These are phyloP conservation scores for Oceanodroma tethys DNA, from an alignment of 2,113 vertebrate genomes.

Conservation along the genomic window DNA sequence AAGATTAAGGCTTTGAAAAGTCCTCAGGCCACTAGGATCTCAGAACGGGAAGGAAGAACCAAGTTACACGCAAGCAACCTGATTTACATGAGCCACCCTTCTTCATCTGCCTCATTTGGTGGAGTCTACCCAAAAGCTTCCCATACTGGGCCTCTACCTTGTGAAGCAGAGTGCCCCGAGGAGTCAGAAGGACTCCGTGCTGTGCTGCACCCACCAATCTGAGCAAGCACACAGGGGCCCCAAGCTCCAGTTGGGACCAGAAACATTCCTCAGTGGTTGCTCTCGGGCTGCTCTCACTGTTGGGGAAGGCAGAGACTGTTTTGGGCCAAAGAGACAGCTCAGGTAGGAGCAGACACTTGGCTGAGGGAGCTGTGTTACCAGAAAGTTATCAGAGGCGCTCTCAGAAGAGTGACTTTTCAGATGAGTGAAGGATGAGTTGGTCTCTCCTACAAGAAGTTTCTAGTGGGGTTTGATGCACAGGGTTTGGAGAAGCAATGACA, in stretches of 20 bases:
- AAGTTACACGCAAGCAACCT: background rate
- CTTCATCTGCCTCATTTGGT: background rate
- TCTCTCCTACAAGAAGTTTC: background rate
- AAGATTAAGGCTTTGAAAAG: background rate
- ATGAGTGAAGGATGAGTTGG: background rate
- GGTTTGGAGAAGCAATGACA: background rate
- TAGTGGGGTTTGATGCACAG: background rate
- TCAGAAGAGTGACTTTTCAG: background rate
- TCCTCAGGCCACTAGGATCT: background rate
- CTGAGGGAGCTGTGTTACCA: background rate
- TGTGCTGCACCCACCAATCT: background rate
- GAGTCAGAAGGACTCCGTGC: background rate
- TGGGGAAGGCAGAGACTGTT: background rate
- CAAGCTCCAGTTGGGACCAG: background rate
- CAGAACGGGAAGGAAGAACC: background rate
- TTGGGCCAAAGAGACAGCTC: background rate
- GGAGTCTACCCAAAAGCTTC: background rate
- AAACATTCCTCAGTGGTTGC: background rate
- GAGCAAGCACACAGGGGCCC: background rate
- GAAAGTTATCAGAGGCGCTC: background rate
- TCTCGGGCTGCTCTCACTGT: fast-evolving
- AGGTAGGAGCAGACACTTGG: background rate
- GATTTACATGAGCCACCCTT: background rate
- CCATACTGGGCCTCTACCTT: background rate
- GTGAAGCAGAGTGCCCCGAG: background rate